A percentile compares a stretch with the other conserved stretches of the same genome.
Evolutionary conservation across 2,888 invertebrate genomes (phyloP).

Genomic region (Sipunculus nudus): DNA sequence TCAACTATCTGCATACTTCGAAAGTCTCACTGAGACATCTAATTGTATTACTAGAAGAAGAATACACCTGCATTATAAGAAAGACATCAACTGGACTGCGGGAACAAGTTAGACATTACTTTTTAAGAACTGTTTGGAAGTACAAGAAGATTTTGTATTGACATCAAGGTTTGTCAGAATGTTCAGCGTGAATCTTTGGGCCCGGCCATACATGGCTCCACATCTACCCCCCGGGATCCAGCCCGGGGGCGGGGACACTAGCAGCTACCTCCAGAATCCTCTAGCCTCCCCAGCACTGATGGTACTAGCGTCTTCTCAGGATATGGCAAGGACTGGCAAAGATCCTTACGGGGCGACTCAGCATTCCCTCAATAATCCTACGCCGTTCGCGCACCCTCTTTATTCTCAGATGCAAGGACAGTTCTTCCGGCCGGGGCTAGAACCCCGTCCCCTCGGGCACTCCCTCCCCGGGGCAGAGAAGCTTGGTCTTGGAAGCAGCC

Average conservation of each 20-base stretch:
- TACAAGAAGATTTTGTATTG: too few relatives aligned
- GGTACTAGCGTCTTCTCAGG: slow-evolving; percentile 56
- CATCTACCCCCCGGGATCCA: slow-evolving; percentile 48
- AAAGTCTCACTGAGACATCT: too few relatives aligned
- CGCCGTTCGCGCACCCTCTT: slow-evolving; percentile 56
- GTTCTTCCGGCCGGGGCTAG: slow-evolving; percentile 49
- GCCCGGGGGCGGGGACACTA: slow-evolving; percentile 55
- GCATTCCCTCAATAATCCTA: too few relatives aligned
- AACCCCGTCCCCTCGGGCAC: slow-evolving; percentile 47
- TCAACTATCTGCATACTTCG: too few relatives aligned
- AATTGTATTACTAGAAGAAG: too few relatives aligned
- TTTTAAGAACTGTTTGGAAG: too few relatives aligned
- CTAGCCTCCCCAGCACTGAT: slow-evolving; percentile 57
- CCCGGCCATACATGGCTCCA: slow-evolving; percentile 55
- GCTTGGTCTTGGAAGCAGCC: slow-evolving; percentile 42
- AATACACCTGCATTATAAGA: too few relatives aligned
- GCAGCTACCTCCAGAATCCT: slow-evolving; percentile 54
- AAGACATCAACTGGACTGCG: too few relatives aligned
- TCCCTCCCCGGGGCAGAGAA: slow-evolving; percentile 47
- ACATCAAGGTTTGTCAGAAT: too few relatives aligned
- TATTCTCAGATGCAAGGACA: slow-evolving; percentile 52
- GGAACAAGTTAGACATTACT: too few relatives aligned
- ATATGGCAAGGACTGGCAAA: too few relatives aligned
- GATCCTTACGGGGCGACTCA: slow-evolving; percentile 51
- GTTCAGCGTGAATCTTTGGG: slow-evolving; percentile 63